Evolutionary conservation across 2,888 invertebrate genomes (phyloP).

Genomic region (Vannuccia rotundouncinata): DNA sequence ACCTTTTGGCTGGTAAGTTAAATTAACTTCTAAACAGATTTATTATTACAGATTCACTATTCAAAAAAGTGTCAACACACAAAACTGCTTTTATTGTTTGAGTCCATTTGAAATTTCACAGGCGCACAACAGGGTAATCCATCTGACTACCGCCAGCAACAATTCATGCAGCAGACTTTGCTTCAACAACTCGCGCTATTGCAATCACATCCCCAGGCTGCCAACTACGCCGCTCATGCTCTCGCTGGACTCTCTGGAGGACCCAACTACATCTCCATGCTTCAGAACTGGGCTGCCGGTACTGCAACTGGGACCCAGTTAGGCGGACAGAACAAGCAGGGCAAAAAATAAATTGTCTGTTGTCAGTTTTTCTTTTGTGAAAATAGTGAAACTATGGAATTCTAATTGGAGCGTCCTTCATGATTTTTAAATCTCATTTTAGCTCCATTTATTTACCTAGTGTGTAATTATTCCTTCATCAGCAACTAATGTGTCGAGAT

Average conservation of each 20-base stretch:
- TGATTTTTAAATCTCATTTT: too few species aligned
- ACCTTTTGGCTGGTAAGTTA: neutral
- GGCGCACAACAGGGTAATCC: neutral
- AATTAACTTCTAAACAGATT: neutral
- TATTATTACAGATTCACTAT: too few species aligned
- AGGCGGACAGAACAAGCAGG: neutral
- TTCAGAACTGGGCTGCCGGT: slow-evolving; percentile 1
- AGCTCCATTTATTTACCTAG: neutral
- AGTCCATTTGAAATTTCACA: neutral
- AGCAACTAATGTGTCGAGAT: too few species aligned
- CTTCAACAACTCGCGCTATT: neutral
- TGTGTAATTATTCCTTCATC: neutral
- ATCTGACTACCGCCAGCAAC: neutral
- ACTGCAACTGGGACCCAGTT: neutral
- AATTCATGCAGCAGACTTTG: neutral
- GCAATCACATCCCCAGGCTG: neutral
- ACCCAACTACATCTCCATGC: neutral
- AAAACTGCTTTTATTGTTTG: too few species aligned
- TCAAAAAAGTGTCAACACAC: too few species aligned
- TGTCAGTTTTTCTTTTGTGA: too few species aligned
- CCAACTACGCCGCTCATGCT: neutral
- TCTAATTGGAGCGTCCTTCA: too few species aligned
- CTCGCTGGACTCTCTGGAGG: neutral
- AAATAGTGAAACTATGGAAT: too few species aligned
- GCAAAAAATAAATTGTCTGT: neutral